Conservation (phyloP, 2,113 vertebrate species). For the Zingel zingel region DNA sequence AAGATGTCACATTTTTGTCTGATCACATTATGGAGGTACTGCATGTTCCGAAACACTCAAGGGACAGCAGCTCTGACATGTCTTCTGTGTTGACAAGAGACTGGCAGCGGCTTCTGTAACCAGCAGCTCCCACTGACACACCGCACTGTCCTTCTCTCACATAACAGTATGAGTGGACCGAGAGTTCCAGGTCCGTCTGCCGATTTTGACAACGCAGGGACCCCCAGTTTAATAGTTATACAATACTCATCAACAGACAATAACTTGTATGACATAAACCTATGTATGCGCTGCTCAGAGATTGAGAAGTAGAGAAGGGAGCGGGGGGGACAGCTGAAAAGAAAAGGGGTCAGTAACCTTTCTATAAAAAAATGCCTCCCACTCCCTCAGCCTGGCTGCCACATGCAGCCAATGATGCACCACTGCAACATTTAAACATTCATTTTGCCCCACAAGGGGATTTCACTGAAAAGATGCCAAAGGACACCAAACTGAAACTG, state of each 20-base stretch:
- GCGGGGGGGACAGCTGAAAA: constrained; percentile 14
- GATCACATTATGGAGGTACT: background rate
- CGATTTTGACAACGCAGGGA: background rate
- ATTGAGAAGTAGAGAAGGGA: background rate
- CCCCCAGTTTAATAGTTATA: background rate
- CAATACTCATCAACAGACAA: background rate
- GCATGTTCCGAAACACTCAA: constrained; percentile 1
- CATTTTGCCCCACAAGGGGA: background rate
- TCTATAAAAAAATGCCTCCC: background rate
- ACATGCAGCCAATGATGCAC: background rate
- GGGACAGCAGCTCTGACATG: constrained; percentile 12
- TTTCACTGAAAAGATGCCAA: background rate
- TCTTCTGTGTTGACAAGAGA: constrained; percentile 37
- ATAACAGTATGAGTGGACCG: background rate
- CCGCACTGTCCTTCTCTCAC: background rate
- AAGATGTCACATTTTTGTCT: background rate
- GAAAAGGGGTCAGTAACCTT: constrained; percentile 32
- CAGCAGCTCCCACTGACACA: constrained; percentile 15
- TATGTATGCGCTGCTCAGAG: background rate
- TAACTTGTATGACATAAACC: background rate
- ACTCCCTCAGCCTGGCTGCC: background rate
- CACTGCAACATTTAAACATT: background rate
- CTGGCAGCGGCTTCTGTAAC: constrained; percentile 11
- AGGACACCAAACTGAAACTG: background rate
- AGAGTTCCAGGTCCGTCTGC: background rate